A percentile compares a stretch with the other conserved stretches of the same genome.
These are phyloP conservation scores for Pseudochromis fuscus DNA, from an alignment of 2,797 vertebrate genomes.

Conservation along the genomic window DNA sequence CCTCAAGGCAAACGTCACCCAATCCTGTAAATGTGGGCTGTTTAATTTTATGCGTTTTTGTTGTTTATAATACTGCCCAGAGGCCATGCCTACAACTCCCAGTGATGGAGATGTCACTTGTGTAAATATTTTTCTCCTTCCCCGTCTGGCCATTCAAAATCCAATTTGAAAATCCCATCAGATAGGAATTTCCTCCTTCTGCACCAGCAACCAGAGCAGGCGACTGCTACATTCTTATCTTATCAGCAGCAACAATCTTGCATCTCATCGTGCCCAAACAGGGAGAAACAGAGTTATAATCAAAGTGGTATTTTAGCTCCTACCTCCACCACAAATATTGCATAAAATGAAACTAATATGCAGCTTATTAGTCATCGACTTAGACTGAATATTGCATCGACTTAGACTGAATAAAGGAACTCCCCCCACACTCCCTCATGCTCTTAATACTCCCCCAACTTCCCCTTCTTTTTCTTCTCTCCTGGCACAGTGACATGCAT, in stretches of 20 bases:
- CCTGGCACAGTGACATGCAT: slow-evolving; percentile 82
- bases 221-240: slow-evolving; percentile 86
- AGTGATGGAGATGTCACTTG: slow-evolving; percentile 73
- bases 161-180: slow-evolving; percentile 85
- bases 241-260: slow-evolving; percentile 83
- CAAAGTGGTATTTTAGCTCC: slow-evolving; percentile 73
- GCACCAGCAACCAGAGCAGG: slow-evolving; percentile 76
- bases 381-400: slow-evolving; percentile 46
- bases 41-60: slow-evolving; percentile 41
- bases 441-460: slow-evolving; percentile 62
- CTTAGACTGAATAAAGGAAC: slow-evolving; percentile 54
- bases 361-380: slow-evolving; percentile 32
- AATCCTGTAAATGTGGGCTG: slow-evolving; percentile 14
- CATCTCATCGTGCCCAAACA: slow-evolving; percentile 86
- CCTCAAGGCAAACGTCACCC: slow-evolving; percentile 14
- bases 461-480: slow-evolving; percentile 59
- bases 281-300: slow-evolving; percentile 77
- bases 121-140: slow-evolving; percentile 76
- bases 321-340: slow-evolving; percentile 63
- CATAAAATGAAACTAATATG: slow-evolving; percentile 38
- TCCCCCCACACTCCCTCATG: slow-evolving; percentile 43
- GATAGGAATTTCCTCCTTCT: slow-evolving; percentile 84
- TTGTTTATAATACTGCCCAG: slow-evolving; percentile 51
- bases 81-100: slow-evolving; percentile 39
- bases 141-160: slow-evolving; percentile 80